phyloP scores from a whole-genome alignment of 2,888 invertebrate species.

The Laothoe populi region DNA sequence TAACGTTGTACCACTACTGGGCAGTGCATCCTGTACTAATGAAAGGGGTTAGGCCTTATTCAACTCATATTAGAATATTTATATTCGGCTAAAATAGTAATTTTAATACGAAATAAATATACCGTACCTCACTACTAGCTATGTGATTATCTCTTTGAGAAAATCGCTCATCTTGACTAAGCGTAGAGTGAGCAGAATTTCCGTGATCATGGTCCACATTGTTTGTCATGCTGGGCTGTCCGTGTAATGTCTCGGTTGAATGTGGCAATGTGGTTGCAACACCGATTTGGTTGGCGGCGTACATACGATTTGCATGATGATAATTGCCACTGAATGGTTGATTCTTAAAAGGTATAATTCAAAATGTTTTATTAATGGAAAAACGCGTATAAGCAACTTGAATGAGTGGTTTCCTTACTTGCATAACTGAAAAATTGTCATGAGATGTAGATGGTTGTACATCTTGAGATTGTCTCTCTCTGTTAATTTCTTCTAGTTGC shows the following conservation, averaged over 20 bases:
- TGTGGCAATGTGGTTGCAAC: slow-evolving; percentile 79
- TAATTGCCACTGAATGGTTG: slow-evolving; percentile 64
- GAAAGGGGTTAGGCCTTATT: no score
- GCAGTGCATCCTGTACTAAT: no score
- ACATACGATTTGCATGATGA: slow-evolving; percentile 68
- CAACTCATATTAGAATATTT: no score
- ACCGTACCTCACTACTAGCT: slow-evolving; percentile 58
- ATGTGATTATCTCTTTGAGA: slow-evolving; percentile 57
- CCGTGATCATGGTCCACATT: slow-evolving; percentile 57
- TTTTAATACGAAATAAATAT: not conserved
- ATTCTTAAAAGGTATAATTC: slow-evolving; percentile 52
- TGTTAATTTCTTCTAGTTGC: slow-evolving; percentile 76
- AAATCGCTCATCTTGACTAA: slow-evolving; percentile 68
- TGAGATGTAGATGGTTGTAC: slow-evolving; percentile 69
- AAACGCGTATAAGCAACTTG: no score
- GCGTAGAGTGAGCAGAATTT: slow-evolving; percentile 56
- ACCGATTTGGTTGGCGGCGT: slow-evolving; percentile 78
- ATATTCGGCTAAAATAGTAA: no score
- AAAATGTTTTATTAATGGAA: not conserved
- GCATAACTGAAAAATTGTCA: slow-evolving; percentile 66
- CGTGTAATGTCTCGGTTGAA: slow-evolving; percentile 56
- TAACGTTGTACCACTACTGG: no score
- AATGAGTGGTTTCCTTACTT: slow-evolving; percentile 47
- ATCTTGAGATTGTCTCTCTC: slow-evolving; percentile 71
- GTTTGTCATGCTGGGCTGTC: slow-evolving; percentile 48